phyloP scores from a whole-genome alignment of 1,140 invertebrate genomes.

The Pseudomyrmex flavicornis region DNA sequence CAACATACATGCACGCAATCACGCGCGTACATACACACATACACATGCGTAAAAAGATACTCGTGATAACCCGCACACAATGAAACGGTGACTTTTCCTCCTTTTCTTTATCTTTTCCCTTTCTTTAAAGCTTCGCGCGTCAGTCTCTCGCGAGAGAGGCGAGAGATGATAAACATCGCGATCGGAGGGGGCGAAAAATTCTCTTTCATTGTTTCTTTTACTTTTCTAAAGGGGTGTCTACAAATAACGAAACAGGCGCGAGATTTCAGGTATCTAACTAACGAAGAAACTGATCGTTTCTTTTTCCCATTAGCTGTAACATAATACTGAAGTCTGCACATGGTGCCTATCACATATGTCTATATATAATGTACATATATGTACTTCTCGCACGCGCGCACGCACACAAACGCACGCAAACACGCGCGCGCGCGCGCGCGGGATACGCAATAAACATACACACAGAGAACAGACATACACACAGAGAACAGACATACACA shows the following conservation, averaged over 20 bases:
- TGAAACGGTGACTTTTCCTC: not conserved
- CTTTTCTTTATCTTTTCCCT: not conserved
- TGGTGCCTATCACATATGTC: constrained; percentile 85
- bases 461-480: no score
- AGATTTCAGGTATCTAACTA: constrained; percentile 73
- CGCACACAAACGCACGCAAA: constrained; percentile 62
- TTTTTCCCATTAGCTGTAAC: constrained; percentile 79
- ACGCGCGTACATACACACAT: no score
- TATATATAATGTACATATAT: constrained; percentile 75
- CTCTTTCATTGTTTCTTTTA: constrained; percentile 12
- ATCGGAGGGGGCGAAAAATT: constrained; percentile 40
- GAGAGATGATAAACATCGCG: constrained; percentile 48
- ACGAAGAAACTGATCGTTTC: constrained; percentile 71
- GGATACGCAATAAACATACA: no score
- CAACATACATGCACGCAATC: no score
- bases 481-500: no score
- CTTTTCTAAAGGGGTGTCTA: constrained; percentile 50
- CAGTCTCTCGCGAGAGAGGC: constrained; percentile 21
- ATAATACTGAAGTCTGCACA: constrained; percentile 86
- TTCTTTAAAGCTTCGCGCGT: constrained; percentile 27
- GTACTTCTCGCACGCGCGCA: constrained; percentile 70
- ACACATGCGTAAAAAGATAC: constrained; percentile 15
- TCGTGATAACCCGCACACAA: not conserved
- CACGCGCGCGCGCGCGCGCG: no score
- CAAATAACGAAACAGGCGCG: constrained; percentile 73